Percentiles rank a stretch among this genome's conserved stretches.
Conservation (phyloP, 2,888 invertebrate genomes). For the Aporophyla nigra region DNA sequence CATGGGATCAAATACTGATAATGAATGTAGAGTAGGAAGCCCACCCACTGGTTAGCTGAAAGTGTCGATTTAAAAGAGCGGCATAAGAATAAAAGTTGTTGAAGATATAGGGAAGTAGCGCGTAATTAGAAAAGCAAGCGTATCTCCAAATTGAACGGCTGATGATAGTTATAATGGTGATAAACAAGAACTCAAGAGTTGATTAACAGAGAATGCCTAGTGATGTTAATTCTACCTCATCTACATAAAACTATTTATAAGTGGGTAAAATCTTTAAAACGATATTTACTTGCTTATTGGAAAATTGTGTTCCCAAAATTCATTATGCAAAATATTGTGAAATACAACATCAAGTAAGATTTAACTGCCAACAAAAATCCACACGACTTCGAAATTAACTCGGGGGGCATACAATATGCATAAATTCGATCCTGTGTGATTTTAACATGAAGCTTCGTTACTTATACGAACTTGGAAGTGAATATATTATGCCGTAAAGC, state of each 20-base stretch:
- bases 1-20: neutral
- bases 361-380: slow-evolving; percentile 62
- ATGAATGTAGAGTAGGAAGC: neutral
- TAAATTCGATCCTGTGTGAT: slow-evolving; percentile 73
- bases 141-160: neutral
- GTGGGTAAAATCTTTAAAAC: neutral
- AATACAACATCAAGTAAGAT: slow-evolving; percentile 14
- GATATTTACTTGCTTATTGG: no score
- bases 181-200: neutral
- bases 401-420: slow-evolving; percentile 56
- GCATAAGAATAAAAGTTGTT: neutral
- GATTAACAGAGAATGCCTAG: neutral
- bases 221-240: neutral
- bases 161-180: neutral
- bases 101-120: neutral
- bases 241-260: neutral
- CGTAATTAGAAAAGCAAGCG: fast-evolving
- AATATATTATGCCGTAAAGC: slow-evolving; percentile 74
- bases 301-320: neutral
- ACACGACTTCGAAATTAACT: slow-evolving; percentile 62
- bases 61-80: neutral
- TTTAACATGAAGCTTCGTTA: slow-evolving; percentile 70
- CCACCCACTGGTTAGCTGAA: neutral
- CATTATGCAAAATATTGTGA: slow-evolving; percentile 22
- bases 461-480: slow-evolving; percentile 61